Conservation (phyloP, 1,140 invertebrate species). For the Halotydeus destructor region DNA sequence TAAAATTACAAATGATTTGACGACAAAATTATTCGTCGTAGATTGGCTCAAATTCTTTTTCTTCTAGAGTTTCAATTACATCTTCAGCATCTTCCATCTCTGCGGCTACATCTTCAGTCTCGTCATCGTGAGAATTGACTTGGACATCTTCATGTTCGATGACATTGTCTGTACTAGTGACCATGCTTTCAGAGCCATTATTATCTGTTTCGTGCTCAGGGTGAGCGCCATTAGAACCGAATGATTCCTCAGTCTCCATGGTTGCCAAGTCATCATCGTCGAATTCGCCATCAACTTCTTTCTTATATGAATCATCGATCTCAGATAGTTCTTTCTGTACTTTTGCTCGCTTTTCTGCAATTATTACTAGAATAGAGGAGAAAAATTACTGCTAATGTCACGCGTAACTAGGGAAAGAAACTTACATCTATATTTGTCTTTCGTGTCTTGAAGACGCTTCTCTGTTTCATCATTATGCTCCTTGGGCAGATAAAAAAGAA, state of each 20-base stretch:
- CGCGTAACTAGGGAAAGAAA: conserved; percentile 1
- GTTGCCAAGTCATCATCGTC: background rate
- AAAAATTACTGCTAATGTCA: background rate
- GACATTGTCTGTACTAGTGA: conserved; percentile 2
- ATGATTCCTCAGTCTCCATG: background rate
- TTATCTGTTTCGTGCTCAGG: background rate
- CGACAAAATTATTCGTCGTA: conserved; percentile 15
- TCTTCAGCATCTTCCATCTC: conserved; percentile 5
- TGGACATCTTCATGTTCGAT: conserved; percentile 18
- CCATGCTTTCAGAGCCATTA: background rate
- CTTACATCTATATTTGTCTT: conserved; percentile 36
- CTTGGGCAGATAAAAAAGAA: conserved; percentile 68
- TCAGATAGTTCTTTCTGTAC: conserved; percentile 27
- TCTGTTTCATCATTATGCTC: conserved; percentile 36
- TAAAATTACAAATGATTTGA: background rate
- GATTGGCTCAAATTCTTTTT: conserved; percentile 19
- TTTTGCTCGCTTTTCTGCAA: conserved; percentile 29
- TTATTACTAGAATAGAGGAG: conserved; percentile 21
- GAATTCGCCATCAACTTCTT: conserved; percentile 13
- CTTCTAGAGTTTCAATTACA: conserved; percentile 8
- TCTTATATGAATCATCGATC: conserved; percentile 21
- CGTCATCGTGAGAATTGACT: conserved; percentile 9
- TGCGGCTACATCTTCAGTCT: conserved; percentile 9
- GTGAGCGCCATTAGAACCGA: background rate
- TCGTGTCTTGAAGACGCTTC: conserved; percentile 32